Evolutionary conservation across 2,888 invertebrate genomes (phyloP).

Genomic region (Cacoxenus indagator): DNA sequence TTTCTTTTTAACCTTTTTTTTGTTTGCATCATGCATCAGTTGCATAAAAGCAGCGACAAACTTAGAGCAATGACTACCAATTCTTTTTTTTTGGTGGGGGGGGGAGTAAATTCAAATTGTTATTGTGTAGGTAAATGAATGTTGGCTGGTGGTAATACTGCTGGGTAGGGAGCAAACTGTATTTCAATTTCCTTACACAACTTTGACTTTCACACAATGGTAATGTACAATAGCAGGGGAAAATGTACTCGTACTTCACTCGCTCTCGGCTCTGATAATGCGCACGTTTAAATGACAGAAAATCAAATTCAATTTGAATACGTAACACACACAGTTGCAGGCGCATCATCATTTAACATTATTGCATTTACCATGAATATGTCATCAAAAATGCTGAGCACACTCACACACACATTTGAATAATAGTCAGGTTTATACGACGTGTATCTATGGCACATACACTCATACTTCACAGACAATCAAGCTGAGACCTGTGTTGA

Average conservation of each 20-base stretch:
- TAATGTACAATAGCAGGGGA: slow-evolving; percentile 6
- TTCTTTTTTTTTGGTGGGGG: not conserved
- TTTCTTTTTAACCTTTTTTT: not conserved
- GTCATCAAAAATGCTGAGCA: slow-evolving; percentile 53
- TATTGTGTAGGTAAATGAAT: no score
- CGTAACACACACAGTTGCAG: not conserved
- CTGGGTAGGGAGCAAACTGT: not conserved
- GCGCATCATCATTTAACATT: slow-evolving; percentile 57
- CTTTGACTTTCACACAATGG: not conserved
- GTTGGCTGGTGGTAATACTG: no score
- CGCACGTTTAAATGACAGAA: slow-evolving; percentile 39
- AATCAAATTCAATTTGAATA: slow-evolving; percentile 50
- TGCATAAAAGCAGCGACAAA: slow-evolving; percentile 3
- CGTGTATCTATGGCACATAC: not conserved
- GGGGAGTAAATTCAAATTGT: slow-evolving; percentile 24
- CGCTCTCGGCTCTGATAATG: slow-evolving; percentile 38
- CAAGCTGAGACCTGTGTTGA: slow-evolving; percentile 38
- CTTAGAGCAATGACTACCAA: slow-evolving; percentile 4
- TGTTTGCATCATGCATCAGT: slow-evolving; percentile 11
- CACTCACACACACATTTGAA: slow-evolving; percentile 30
- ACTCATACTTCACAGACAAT: slow-evolving; percentile 46
- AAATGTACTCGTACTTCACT: not conserved
- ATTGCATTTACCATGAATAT: slow-evolving; percentile 60
- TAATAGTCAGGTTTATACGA: slow-evolving; percentile 8
- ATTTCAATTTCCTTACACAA: slow-evolving; percentile 53